These are phyloP conservation scores for Siderastrea radians DNA, from an alignment of 92 coral and sea anemone genomes.

Conservation along the genomic window DNA sequence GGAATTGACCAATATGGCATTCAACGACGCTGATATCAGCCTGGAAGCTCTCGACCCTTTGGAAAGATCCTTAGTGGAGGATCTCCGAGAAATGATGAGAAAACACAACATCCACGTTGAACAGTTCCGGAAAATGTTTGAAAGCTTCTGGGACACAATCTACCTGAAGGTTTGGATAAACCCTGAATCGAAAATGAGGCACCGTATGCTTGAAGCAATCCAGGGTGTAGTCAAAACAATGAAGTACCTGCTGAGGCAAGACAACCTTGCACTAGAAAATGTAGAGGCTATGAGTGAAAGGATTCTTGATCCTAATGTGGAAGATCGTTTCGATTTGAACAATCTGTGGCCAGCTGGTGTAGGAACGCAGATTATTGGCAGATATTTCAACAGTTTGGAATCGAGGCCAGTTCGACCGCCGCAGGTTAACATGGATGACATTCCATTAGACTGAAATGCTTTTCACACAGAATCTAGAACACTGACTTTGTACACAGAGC, in stretches of 20 bases:
- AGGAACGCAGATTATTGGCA: neutral
- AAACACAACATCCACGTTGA: neutral
- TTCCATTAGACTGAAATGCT: constrained; percentile 15
- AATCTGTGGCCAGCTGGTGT: constrained; percentile 9
- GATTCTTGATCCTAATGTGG: neutral
- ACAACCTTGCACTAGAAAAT: constrained; percentile 1
- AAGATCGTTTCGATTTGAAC: constrained; percentile 25
- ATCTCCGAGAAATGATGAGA: neutral
- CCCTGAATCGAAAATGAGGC: constrained; percentile 4
- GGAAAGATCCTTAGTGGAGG: neutral
- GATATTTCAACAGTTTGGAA: neutral
- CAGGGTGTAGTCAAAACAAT: neutral
- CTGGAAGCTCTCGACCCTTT: neutral
- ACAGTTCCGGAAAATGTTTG: neutral
- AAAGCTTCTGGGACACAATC: neutral
- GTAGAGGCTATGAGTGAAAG: neutral
- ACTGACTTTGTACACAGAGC: too few relatives aligned
- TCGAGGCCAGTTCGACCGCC: neutral
- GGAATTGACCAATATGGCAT: constrained; percentile 1
- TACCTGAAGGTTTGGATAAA: neutral
- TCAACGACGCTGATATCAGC: neutral
- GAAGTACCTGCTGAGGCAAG: constrained; percentile 1
- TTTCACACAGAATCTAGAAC: neutral
- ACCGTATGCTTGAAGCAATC: constrained; percentile 28
- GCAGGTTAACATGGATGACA: neutral